Evolutionary conservation across 2,113 vertebrate species (phyloP).

Genomic region (Nematolebias whitei): DNA sequence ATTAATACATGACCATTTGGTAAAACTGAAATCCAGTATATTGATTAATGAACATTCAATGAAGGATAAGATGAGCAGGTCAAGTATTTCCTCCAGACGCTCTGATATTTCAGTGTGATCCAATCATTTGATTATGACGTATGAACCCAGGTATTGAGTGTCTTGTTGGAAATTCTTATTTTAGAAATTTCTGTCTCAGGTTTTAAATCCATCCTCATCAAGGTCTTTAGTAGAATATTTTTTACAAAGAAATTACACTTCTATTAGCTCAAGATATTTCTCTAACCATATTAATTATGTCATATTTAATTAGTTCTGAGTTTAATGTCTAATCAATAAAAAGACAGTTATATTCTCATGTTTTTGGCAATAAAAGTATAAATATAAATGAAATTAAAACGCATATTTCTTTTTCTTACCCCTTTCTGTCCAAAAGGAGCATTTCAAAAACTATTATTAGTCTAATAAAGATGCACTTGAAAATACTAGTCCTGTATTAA

Average conservation of each 20-base stretch:
- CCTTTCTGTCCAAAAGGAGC: conserved; percentile 62
- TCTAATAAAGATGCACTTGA: conserved; percentile 86
- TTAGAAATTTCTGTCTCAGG: neutral
- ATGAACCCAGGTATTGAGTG: neutral
- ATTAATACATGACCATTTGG: neutral
- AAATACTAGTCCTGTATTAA: conserved; percentile 87
- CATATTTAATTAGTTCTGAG: too few relatives aligned
- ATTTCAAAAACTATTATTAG: conserved; percentile 82
- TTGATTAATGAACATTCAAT: too few relatives aligned
- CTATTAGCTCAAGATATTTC: too few relatives aligned
- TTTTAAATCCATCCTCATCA: neutral
- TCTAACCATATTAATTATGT: too few relatives aligned
- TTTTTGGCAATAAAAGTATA: neutral
- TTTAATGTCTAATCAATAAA: conserved; percentile 4
- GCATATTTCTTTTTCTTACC: neutral
- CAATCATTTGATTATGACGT: neutral
- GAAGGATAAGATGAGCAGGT: neutral
- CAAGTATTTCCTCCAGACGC: neutral
- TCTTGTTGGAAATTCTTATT: neutral
- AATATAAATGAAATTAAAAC: conserved; percentile 2
- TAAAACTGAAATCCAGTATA: too few relatives aligned
- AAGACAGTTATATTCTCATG: conserved; percentile 1
- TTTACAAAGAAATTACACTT: too few relatives aligned
- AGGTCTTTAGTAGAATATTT: neutral
- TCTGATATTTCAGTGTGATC: neutral